Conservation (phyloP, 2,113 vertebrate species). For the Gambusia affinis region DNA sequence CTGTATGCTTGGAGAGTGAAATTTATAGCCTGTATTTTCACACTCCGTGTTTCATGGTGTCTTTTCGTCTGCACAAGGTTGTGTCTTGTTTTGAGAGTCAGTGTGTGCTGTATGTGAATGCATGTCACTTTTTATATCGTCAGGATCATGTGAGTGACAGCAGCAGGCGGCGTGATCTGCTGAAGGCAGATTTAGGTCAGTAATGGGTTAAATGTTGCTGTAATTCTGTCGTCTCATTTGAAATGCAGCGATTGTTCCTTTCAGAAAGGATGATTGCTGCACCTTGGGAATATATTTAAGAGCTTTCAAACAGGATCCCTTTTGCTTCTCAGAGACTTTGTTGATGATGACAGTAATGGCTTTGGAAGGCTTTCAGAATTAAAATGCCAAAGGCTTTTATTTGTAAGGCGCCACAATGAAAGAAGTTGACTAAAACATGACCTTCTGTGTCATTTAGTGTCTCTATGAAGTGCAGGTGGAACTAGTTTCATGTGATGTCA, state of each 20-base stretch:
- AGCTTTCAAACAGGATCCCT: constrained; percentile 53
- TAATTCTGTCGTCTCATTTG: constrained; percentile 51
- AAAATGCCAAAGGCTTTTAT: constrained; percentile 68
- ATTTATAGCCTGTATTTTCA: constrained; percentile 10
- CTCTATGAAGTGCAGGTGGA: constrained; percentile 22
- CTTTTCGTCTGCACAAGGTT: background rate
- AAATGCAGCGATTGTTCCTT: constrained; percentile 58
- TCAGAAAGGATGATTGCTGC: constrained; percentile 60
- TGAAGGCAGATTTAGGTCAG: background rate
- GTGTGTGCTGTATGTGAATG: background rate
- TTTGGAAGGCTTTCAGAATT: constrained; percentile 68
- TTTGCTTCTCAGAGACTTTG: constrained; percentile 57
- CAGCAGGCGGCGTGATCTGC: constrained; percentile 3
- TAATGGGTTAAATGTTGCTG: constrained; percentile 40
- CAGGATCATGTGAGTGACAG: constrained; percentile 5
- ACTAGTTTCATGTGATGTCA: background rate
- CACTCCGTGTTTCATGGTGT: background rate
- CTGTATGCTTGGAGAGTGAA: constrained; percentile 21
- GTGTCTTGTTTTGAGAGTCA: constrained; percentile 13
- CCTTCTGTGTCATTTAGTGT: constrained; percentile 52
- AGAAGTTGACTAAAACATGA: constrained; percentile 44
- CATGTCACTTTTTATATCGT: constrained; percentile 16
- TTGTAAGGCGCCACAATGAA: constrained; percentile 42
- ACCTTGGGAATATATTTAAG: constrained; percentile 65
- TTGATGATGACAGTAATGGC: constrained; percentile 71